Evolutionary conservation across 2,113 vertebrate genomes (phyloP).

Genomic region (Baryphthengus martii): DNA sequence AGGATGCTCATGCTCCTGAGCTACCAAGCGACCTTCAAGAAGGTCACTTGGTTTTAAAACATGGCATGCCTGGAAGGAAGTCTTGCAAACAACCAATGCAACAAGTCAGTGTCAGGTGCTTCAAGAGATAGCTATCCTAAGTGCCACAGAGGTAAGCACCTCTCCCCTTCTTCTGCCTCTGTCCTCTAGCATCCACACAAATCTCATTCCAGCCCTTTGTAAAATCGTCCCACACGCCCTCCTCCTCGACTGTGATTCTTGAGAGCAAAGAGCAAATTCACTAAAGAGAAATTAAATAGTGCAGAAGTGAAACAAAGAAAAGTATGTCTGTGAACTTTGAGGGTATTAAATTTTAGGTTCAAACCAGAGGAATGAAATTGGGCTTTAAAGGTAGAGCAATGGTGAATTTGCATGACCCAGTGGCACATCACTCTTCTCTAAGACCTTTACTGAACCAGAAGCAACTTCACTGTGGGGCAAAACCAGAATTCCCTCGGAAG

Average conservation of each 20-base stretch:
- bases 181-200: neutral
- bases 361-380: neutral
- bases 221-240: too few relatives aligned
- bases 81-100: neutral
- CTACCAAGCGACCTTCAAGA: fast-evolving
- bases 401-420: neutral
- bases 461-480: neutral
- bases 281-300: too few relatives aligned
- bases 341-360: neutral
- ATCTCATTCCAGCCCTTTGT: neutral
- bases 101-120: too few relatives aligned
- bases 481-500: neutral
- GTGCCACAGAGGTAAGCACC: neutral
- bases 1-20: fast-evolving
- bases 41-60: neutral
- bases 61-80: neutral
- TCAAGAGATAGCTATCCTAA: neutral
- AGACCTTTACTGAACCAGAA: neutral
- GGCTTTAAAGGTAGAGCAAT: neutral
- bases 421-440: neutral
- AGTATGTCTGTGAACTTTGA: neutral
- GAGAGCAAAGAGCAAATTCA: too few relatives aligned
- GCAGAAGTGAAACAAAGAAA: neutral
- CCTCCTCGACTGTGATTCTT: too few relatives aligned
- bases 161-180: neutral